Evolutionary conservation across 1,140 invertebrate genomes (phyloP).

Genomic region (Zaprionus tsacasi): DNA sequence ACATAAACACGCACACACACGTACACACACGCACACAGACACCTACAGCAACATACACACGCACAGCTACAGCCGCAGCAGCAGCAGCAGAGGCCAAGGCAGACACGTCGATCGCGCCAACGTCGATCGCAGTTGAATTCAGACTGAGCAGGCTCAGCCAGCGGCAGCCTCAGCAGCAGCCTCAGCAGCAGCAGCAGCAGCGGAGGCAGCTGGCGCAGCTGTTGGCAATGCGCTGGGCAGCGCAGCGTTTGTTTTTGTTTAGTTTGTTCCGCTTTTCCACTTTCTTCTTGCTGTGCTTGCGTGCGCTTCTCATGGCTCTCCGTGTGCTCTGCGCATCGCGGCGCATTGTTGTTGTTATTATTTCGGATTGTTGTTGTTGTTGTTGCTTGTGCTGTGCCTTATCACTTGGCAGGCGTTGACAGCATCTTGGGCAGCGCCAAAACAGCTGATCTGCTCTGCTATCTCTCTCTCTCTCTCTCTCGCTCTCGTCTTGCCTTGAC

Average conservation of each 20-base stretch:
- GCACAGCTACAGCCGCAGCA: background rate
- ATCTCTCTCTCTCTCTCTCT: background rate
- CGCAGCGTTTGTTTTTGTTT: conserved; percentile 68
- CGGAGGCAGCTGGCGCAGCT: conserved; percentile 50
- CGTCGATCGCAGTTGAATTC: conserved; percentile 76
- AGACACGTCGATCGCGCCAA: conserved; percentile 15
- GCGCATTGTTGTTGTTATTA: background rate
- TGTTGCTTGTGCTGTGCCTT: background rate
- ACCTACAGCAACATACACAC: conserved; percentile 12
- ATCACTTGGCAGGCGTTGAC: conserved; percentile 14
- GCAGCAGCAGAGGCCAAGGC: conserved; percentile 2
- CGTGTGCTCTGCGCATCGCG: conserved; percentile 39
- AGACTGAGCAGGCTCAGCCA: conserved; percentile 51
- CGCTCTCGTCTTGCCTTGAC: background rate
- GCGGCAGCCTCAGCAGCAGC: background rate
- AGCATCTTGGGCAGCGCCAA: background rate
- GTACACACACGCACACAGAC: conserved; percentile 21
- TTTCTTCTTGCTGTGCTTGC: conserved; percentile 78
- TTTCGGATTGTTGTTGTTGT: background rate
- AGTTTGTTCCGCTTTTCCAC: conserved; percentile 61
- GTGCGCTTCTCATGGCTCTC: conserved; percentile 76
- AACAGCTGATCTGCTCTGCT: background rate
- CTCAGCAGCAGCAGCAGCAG: background rate
- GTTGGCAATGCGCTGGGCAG: conserved; percentile 67
- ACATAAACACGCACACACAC: conserved; percentile 24